Conservation (phyloP, 2,797 vertebrate genomes). For the Oreonectes daqikongensis region DNA sequence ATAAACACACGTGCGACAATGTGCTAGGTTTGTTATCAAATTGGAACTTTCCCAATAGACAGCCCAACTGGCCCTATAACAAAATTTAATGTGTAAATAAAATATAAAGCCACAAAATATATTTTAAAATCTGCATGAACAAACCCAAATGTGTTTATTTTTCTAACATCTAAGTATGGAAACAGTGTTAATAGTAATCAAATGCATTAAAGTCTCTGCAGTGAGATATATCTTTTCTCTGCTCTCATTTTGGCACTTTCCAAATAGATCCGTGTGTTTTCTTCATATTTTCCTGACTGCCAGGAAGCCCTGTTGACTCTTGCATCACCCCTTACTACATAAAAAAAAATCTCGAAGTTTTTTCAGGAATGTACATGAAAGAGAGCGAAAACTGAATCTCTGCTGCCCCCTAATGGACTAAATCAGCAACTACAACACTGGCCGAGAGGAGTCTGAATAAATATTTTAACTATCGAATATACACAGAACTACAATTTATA, state of each 20-base stretch:
- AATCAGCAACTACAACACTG: constrained; percentile 1
- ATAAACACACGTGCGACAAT: too few species aligned
- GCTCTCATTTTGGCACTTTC: neutral
- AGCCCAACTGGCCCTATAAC: too few species aligned
- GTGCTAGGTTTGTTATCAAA: too few species aligned
- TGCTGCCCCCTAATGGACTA: constrained; percentile 52
- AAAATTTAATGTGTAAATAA: too few species aligned
- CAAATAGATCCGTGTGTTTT: neutral
- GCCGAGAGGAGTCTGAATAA: neutral
- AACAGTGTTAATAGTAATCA: neutral
- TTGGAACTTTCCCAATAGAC: too few species aligned
- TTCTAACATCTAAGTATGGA: neutral
- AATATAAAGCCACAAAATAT: too few species aligned
- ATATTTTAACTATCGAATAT: constrained; percentile 14
- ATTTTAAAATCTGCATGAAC: too few species aligned
- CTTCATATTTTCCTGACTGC: neutral
- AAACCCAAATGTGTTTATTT: neutral
- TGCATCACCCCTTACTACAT: constrained; percentile 9
- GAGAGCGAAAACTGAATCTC: neutral
- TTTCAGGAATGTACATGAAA: neutral
- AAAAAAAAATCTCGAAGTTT: neutral
- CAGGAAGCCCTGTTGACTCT: constrained; percentile 15
- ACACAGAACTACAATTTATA: neutral
- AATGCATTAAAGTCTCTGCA: too few species aligned
- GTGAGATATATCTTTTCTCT: neutral